Conservation (phyloP, 2,888 invertebrate genomes). For the Hirtodrosophila alboralis region DNA sequence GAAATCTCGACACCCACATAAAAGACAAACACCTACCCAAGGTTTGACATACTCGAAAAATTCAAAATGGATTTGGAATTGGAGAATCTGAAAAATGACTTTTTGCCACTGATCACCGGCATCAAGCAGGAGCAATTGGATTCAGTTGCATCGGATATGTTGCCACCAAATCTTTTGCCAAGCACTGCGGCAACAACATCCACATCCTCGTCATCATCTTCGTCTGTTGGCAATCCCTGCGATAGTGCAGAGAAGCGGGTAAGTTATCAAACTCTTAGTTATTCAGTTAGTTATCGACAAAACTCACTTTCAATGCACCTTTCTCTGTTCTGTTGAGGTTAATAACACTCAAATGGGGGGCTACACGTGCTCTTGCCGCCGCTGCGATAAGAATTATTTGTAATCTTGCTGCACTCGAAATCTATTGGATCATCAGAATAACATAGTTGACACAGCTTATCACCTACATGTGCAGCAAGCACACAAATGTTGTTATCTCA, state of each 20-base stretch:
- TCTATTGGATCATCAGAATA: constrained; percentile 21
- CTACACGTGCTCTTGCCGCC: constrained; percentile 51
- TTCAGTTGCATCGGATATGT: constrained; percentile 71
- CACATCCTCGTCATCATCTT: constrained; percentile 73
- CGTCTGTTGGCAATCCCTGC: constrained; percentile 83
- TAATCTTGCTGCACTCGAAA: constrained; percentile 14
- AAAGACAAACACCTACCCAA: constrained; percentile 3
- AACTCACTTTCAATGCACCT: constrained; percentile 27
- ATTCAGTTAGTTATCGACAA: constrained; percentile 1
- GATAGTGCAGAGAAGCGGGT: constrained; percentile 84
- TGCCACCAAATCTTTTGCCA: constrained; percentile 70
- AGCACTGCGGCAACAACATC: constrained; percentile 70
- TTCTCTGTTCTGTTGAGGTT: constrained; percentile 35
- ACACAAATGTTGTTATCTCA: too few species aligned
- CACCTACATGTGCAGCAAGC: constrained; percentile 17
- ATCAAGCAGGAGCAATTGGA: constrained; percentile 84
- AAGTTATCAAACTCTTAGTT: constrained; percentile 61
- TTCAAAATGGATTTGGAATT: constrained; percentile 83
- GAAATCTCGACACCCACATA: constrained; percentile 9
- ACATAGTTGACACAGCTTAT: constrained; percentile 26
- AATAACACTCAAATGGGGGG: constrained; percentile 17
- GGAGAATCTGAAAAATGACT: constrained; percentile 83
- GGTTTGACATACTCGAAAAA: constrained; percentile 19
- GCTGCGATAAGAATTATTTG: constrained; percentile 30
- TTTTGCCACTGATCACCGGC: constrained; percentile 82